phyloP scores from a whole-genome alignment of 2,888 invertebrate species.

The Barypeithes pellucidus region DNA sequence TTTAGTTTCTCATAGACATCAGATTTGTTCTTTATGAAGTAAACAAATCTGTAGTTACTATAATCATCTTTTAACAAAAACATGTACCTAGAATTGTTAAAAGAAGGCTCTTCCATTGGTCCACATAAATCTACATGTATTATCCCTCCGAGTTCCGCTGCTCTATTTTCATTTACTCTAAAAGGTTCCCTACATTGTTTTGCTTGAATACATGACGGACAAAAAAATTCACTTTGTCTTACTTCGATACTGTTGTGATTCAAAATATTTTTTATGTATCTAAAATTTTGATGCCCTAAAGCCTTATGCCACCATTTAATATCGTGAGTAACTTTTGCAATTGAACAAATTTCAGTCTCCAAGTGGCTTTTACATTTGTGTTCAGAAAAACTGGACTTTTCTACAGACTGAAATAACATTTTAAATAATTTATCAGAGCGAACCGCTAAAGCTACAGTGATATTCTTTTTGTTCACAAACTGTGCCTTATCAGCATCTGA shows the following conservation, averaged over 20 bases:
- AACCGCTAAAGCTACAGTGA: constrained; percentile 26
- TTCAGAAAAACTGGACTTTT: constrained; percentile 26
- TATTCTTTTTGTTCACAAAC: constrained; percentile 45
- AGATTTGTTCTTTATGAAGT: no score
- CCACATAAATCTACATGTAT: constrained; percentile 23
- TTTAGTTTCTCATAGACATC: no score
- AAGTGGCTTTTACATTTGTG: constrained; percentile 9
- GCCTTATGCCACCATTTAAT: constrained; percentile 41
- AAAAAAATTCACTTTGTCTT: constrained; percentile 7
- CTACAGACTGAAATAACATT: constrained; percentile 48
- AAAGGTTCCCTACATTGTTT: constrained; percentile 28
- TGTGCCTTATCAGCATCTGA: constrained; percentile 48
- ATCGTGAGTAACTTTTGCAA: background rate
- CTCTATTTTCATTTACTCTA: background rate
- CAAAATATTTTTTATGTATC: constrained; percentile 10
- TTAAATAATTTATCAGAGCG: constrained; percentile 37
- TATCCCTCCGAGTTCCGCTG: constrained; percentile 2
- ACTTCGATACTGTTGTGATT: constrained; percentile 10
- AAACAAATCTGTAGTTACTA: background rate
- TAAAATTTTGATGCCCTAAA: constrained; percentile 52
- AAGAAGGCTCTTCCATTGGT: constrained; percentile 4
- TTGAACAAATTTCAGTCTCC: no score
- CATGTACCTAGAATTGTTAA: constrained; percentile 15
- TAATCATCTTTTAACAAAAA: constrained; percentile 39
- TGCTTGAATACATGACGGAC: constrained; percentile 24